A percentile compares a stretch with the other conserved stretches of the same genome.
These are phyloP conservation scores for Actenoides lindsayi DNA, from an alignment of 2,113 vertebrate species.

Conservation along the genomic window DNA sequence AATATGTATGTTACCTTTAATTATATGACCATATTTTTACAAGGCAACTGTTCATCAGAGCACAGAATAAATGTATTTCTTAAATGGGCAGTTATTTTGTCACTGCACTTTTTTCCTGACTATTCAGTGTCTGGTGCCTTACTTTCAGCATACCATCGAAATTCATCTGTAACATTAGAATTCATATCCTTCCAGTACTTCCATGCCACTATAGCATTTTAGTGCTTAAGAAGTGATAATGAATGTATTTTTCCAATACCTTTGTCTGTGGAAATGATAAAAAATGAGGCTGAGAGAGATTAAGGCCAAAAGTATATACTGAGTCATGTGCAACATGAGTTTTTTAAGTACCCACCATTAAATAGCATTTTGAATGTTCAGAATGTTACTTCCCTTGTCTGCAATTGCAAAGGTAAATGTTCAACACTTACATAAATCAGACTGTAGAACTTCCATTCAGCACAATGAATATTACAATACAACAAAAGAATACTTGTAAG, in stretches of 20 bases:
- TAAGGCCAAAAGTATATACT: neutral
- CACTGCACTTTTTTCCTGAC: neutral
- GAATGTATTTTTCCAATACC: constrained; percentile 22
- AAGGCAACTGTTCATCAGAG: neutral
- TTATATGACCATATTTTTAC: neutral
- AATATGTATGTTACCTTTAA: neutral
- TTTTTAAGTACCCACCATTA: constrained; percentile 26
- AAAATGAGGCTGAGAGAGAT: neutral
- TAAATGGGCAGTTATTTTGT: neutral
- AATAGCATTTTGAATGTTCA: neutral
- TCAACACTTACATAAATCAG: constrained; percentile 8
- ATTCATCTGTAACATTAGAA: neutral
- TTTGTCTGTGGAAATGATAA: neutral
- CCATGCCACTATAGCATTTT: neutral
- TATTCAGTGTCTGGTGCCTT: neutral
- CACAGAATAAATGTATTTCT: neutral
- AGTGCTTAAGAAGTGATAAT: neutral
- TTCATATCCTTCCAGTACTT: neutral
- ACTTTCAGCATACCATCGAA: neutral
- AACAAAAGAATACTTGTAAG: neutral
- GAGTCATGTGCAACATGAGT: neutral
- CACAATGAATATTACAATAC: constrained; percentile 10
- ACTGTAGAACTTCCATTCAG: neutral
- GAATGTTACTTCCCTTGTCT: neutral
- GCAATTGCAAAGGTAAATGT: neutral